Percentiles rank a stretch among this genome's conserved stretches.
phyloP scores from a whole-genome alignment of 2,113 vertebrate species.

The Sminthopsis crassicaudata region DNA sequence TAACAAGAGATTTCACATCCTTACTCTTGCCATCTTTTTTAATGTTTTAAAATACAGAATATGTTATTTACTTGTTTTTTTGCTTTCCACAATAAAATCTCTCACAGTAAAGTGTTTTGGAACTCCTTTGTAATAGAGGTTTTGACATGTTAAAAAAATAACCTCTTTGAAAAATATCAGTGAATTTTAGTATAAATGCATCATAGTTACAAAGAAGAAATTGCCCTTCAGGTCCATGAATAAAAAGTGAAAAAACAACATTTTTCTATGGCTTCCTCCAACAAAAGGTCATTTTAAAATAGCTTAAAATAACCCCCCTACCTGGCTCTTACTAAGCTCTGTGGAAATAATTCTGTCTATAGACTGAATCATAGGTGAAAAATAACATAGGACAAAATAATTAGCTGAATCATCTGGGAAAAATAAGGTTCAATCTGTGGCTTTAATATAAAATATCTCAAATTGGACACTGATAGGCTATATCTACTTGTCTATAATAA shows the following conservation, averaged over 20 bases:
- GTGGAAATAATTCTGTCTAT: background rate
- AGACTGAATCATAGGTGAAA: background rate
- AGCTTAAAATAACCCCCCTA: background rate
- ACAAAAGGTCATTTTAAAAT: background rate
- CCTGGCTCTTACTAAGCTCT: background rate
- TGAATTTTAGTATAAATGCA: background rate
- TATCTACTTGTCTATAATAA: background rate
- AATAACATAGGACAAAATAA: background rate
- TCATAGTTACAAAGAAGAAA: background rate
- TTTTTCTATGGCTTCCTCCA: background rate
- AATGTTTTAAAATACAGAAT: background rate
- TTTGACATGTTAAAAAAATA: background rate
- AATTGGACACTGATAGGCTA: background rate
- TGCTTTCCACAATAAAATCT: background rate
- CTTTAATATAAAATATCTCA: background rate
- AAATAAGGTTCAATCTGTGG: background rate
- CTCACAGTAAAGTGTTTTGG: background rate
- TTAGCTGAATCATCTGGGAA: background rate
- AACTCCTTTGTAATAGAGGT: background rate
- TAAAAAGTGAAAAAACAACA: background rate
- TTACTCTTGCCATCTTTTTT: background rate
- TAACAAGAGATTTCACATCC: background rate
- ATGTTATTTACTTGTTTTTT: background rate
- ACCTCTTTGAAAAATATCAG: background rate
- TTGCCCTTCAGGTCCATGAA: background rate